Evolutionary conservation across 1,140 invertebrate species (phyloP), one percentile per base, ranked within the genome.

Genomic region (Hyposmocoma kahamanoa): DNA sequence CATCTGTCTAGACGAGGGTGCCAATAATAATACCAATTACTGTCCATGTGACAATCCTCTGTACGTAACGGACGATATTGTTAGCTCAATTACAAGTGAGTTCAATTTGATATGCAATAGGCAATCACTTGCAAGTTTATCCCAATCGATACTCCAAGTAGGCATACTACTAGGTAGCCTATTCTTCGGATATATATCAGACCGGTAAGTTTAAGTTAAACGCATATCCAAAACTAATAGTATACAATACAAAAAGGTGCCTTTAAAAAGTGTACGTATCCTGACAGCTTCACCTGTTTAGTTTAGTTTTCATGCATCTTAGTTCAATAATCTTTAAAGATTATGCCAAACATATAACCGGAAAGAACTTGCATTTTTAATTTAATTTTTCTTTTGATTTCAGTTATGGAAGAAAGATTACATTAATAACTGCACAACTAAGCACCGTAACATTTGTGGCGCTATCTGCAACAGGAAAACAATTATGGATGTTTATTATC

Each of bases 361-460:
- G n/a, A n/a, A n/a, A n/a, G n/a, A n/a, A n/a, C n/a, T n/a, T n/a
- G n/a, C n/a, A n/a, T n/a, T n/a, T n/a, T n/a, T n/a, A n/a, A n/a
- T n/a, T n/a, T 8, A 30, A n/a, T 3, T 48, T 48, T 32, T 51
- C 44, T 42, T 48, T 20, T 41, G 30, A 62, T 84, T 86, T 48
- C 59, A 91, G 90, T 72, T 88, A 88, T 62, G 91, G 91, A 2
- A 80, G 91, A 20, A 91, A 90, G 78, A 75, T 72, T n/a, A 87
- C 89, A 1, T 62, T 90, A 13, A 68, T 90, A 58, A 57, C 89
- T 8, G 80, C 90, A 1, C 60, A 92, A 26, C 50, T 86, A 2
- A 54, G 90, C 4, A 89, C 91, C 59, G 84, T 89, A 1, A 44
- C 88, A 6, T 87, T 89, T 19, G 88, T 89, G 30, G 67, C 90